Evolutionary conservation across 2,113 vertebrate species (phyloP).

Genomic region (Cyanoderma ruficeps): DNA sequence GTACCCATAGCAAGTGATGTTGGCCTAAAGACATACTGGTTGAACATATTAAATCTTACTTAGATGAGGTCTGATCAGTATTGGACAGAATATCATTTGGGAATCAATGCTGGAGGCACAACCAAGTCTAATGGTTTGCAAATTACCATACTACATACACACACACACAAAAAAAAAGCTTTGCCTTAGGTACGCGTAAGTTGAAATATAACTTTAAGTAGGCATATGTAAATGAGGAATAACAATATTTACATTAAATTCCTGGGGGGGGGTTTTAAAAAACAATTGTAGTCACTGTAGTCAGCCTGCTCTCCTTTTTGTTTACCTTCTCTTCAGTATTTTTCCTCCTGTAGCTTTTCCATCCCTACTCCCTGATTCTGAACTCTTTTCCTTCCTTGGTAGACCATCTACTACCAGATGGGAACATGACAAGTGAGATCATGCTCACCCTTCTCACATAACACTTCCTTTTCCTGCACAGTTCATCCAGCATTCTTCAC

Average conservation of each 20-base stretch:
- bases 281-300: not conserved
- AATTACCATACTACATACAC: not conserved
- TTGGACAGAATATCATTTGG: not conserved
- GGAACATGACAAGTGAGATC: not conserved
- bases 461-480: not conserved
- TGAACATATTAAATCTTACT: not conserved
- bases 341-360: not conserved
- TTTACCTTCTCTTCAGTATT: not conserved
- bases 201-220: not conserved
- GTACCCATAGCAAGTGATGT: not conserved
- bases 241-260: not conserved
- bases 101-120: not conserved
- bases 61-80: not conserved
- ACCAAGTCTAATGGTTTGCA: not conserved
- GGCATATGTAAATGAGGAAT: not conserved
- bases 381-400: not conserved
- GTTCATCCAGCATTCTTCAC: not conserved
- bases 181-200: not conserved
- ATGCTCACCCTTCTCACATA: not conserved
- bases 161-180: not conserved
- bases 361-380: not conserved
- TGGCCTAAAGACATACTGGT: not conserved
- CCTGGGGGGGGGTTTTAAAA: accelerated
- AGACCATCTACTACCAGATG: not conserved
- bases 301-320: not conserved